Base-by-base conservation (phyloP, 2,888 invertebrate species). In the Elysia crispata region DNA sequence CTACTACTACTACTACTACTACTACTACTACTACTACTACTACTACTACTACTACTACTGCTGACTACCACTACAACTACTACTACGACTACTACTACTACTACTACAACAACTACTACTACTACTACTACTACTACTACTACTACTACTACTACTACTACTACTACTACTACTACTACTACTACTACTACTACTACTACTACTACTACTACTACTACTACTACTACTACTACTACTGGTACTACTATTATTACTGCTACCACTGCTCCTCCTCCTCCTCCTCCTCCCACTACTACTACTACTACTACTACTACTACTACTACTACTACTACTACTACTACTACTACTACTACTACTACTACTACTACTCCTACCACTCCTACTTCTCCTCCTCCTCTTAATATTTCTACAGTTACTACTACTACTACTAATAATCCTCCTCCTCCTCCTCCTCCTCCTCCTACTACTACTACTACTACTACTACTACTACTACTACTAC, bases 191-290 rank as follows among this genome's bases (percentile, higher is more conserved):
- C 64, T 64, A 64, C 64, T 64, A 64, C 64, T 64, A 64, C 64
- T 64, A 64, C 64, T 64, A 64, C 64, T 64, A 64, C 64, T 64
- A 64, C 64, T 54, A 54, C 54, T 54, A 54, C 54, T 54, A 54
- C 15, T 54, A 54, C 54, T 54, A 54, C 54, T 18, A 54, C 54
- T 13, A 54, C 18, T 54, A 20, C 54, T 54, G 18, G 15, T 18
- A 54, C 54, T 18, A 54, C 54, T 18, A 54, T 18, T 54, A 54
- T 54, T 54, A 54, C 18, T 54, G 54, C 54, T 15, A 54, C 54
- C 18, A 54, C 54, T 54, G 18, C 54, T 15, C 13, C 54, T 54
- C 13, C 54, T 54, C 54, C 18, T n/a, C n/a, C n/a, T n/a, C n/a
- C n/a, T n/a, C n/a, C n/a, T n/a, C n/a, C n/a, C n/a, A n/a, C n/a